Conservation (phyloP, 2,888 invertebrate species). For the Lasioglossum vierecki region DNA sequence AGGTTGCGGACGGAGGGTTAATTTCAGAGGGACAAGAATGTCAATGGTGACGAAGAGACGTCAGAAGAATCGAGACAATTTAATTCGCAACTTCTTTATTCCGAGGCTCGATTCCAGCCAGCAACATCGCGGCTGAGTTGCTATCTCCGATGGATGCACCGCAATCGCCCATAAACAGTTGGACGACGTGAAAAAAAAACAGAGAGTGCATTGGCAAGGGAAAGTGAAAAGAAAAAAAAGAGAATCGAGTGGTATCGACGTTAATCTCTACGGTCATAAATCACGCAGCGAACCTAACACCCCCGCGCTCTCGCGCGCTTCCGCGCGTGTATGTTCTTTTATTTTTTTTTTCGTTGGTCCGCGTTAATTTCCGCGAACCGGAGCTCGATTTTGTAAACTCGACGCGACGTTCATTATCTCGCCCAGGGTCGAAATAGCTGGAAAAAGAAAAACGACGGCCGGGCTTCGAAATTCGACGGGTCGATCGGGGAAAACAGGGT, state of each 20-base stretch:
- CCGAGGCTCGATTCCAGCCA: neutral
- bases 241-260: conserved; percentile 7
- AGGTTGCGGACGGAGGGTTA: neutral
- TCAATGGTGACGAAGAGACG: neutral
- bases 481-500: conserved; percentile 54
- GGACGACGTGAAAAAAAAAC: neutral
- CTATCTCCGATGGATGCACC: neutral
- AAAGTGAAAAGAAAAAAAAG: neutral
- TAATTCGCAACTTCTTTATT: neutral
- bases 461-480: conserved; percentile 41
- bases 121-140: neutral
- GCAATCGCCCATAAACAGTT: neutral
- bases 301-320: neutral
- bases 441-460: conserved; percentile 13
- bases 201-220: neutral
- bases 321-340: neutral
- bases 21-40: neutral
- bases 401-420: conserved; percentile 10
- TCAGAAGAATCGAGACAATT: neutral
- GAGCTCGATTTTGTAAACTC: neutral
- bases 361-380: neutral
- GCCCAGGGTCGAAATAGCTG: neutral
- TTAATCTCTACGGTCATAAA: neutral
- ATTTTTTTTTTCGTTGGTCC: neutral
- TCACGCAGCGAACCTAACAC: conserved; percentile 1